phyloP scores from a whole-genome alignment of 1,140 invertebrate species.

The Cyphomyrmex costatus region DNA sequence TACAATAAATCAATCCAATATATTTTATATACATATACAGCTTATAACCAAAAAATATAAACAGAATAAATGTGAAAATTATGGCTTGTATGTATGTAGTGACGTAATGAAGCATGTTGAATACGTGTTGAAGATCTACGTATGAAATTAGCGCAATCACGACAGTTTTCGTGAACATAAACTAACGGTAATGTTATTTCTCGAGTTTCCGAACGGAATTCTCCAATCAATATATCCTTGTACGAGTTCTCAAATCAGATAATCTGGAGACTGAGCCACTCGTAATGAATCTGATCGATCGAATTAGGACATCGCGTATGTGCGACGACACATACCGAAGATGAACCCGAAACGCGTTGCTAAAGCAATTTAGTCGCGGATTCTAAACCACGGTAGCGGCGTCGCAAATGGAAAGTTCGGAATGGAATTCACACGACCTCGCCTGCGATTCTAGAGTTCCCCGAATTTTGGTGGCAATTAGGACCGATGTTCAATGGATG shows the following conservation, averaged over 20 bases:
- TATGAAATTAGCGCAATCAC: neutral
- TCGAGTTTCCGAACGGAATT: constrained; percentile 60
- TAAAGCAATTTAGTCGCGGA: constrained; percentile 70
- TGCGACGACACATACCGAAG: constrained; percentile 69
- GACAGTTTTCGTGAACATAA: constrained; percentile 4
- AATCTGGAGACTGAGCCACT: constrained; percentile 42
- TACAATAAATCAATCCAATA: neutral
- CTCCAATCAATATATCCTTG: constrained; percentile 58
- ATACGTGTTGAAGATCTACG: neutral
- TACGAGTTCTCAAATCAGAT: constrained; percentile 49
- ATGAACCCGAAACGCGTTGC: constrained; percentile 62
- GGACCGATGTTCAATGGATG: constrained; percentile 48
- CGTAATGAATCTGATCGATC: constrained; percentile 71
- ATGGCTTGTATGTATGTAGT: neutral
- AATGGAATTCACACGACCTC: constrained; percentile 54
- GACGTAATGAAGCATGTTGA: neutral
- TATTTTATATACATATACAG: neutral
- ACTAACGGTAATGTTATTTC: constrained; percentile 49
- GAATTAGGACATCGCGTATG: constrained; percentile 54
- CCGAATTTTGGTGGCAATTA: constrained; percentile 42
- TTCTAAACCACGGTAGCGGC: constrained; percentile 58
- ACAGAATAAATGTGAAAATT: neutral
- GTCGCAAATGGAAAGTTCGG: constrained; percentile 59
- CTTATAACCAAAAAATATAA: neutral
- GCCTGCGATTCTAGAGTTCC: constrained; percentile 2